Base-by-base conservation (phyloP, 2,113 vertebrate genomes). In the Scatophagus argus region DNA sequence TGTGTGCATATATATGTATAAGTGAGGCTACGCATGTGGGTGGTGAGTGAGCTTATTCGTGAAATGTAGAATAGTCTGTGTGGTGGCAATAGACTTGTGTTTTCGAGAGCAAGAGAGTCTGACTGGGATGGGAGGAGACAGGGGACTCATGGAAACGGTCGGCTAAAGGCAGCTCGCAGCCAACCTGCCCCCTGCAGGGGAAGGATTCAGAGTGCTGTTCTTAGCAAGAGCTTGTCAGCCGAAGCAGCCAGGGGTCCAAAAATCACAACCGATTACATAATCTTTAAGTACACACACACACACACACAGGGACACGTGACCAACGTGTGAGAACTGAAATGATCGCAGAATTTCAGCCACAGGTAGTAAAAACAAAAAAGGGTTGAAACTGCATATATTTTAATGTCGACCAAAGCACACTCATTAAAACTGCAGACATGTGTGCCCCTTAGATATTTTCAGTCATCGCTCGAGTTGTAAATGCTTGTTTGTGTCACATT, bases 201-300 rank as follows among this genome's bases (percentile, higher is more conserved):
- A 63, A 56, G 77, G 66, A 87, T 82, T 80, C 71, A 55, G 36
- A 76, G 51, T 41, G 27, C 70, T 54, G 64, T 78, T 82, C 77
- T 85, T 74, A 55, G 69, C 54, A 19, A 80, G 61, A 70, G 76
- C 64, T 72, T 79, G 77, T 87, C 83, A 87, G 68, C 71, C 14
- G 12, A 61, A 81, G 66, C 66, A 59, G 70, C 83, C 77, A 23
- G 60, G 67, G 81, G 84, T 78, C 44, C 70, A 64, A 39, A 62
- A 87, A 80, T 85, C 84, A 67, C 65, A 83, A 75, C 68, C 29
- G 7, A 78, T 89, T 84, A 79, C 65, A 65, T 76, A 85, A 87
- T 80, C 51, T 81, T 78, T 44, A 64, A 60, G 43, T 54, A 73
- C 17, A 32, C 34, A 36, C 36, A 58, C 25, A 75, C 56, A 36